Conservation (phyloP, 2,113 vertebrate species). For the Furnarius figulus region DNA sequence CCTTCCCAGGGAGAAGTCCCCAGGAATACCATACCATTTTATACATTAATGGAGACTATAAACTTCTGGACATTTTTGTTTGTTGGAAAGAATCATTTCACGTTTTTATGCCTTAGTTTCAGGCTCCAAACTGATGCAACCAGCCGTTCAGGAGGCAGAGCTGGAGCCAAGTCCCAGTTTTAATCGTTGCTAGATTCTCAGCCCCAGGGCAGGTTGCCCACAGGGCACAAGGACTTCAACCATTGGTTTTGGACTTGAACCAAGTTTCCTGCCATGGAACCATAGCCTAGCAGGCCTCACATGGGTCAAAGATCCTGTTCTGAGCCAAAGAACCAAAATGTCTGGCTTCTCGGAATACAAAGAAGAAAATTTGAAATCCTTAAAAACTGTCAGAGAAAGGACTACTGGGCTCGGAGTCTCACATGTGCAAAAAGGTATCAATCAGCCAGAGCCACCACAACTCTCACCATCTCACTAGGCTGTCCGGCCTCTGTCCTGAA, state of each 20-base stretch:
- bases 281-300: not conserved
- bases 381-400: not conserved
- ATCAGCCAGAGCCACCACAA: not conserved
- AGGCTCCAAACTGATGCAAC: not conserved
- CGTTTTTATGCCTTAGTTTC: slow-evolving; percentile 11
- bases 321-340: not conserved
- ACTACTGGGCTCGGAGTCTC: not conserved
- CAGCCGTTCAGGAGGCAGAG: not conserved
- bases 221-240: not conserved
- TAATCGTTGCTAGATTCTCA: not conserved
- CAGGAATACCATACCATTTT: not conserved
- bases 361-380: not conserved
- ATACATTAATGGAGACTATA: not conserved
- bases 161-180: not conserved
- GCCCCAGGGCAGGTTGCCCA: not conserved
- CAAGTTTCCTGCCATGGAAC: not conserved
- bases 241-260: not conserved
- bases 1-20: not conserved
- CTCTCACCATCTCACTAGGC: not conserved
- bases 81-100: not conserved
- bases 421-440: not conserved
- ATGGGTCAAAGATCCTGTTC: not conserved
- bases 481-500: not conserved
- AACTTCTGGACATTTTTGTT: not conserved
- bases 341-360: not conserved